These are phyloP conservation scores for Macrotrachela quadricornifera DNA, from an alignment of 1,140 invertebrate species.

Conservation along the genomic window DNA sequence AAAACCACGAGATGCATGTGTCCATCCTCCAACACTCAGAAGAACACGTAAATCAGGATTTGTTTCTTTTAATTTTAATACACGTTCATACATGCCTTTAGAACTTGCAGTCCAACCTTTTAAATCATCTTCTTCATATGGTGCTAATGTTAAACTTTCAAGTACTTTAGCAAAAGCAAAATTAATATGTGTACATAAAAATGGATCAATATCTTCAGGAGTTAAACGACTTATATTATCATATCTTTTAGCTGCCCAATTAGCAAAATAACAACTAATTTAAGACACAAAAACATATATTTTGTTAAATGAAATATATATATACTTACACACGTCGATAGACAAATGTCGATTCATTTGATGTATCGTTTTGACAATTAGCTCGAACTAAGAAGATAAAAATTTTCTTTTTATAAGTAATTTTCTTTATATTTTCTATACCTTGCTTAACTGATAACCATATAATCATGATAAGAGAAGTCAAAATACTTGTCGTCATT, in stretches of 20 bases:
- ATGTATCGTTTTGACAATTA: too few relatives aligned
- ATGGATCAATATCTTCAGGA: conserved; percentile 78
- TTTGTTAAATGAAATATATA: too few relatives aligned
- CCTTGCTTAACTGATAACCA: too few relatives aligned
- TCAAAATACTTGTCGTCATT: too few relatives aligned
- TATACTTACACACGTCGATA: too few relatives aligned
- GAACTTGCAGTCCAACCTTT: conserved; percentile 14
- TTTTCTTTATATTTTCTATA: too few relatives aligned
- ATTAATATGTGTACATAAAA: conserved; percentile 81
- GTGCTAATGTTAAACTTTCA: conserved; percentile 37
- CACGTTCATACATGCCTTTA: conserved; percentile 41
- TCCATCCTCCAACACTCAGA: conserved; percentile 51
- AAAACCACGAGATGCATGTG: conserved; percentile 4
- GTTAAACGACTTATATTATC: conserved; percentile 54
- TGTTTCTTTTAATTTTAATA: conserved; percentile 44
- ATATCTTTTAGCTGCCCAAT: conserved; percentile 8
- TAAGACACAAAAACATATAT: too few relatives aligned
- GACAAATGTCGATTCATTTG: too few relatives aligned
- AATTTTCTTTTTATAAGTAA: too few relatives aligned
- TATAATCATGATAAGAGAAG: too few relatives aligned
- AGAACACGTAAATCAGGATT: conserved; percentile 52
- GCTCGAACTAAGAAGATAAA: too few relatives aligned
- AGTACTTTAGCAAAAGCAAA: conserved; percentile 54
- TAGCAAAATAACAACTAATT: conserved; percentile 8
- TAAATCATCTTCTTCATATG: conserved; percentile 41